Conservation (phyloP, 2,797 vertebrate species). For the Microctenopoma stevenorrisi region DNA sequence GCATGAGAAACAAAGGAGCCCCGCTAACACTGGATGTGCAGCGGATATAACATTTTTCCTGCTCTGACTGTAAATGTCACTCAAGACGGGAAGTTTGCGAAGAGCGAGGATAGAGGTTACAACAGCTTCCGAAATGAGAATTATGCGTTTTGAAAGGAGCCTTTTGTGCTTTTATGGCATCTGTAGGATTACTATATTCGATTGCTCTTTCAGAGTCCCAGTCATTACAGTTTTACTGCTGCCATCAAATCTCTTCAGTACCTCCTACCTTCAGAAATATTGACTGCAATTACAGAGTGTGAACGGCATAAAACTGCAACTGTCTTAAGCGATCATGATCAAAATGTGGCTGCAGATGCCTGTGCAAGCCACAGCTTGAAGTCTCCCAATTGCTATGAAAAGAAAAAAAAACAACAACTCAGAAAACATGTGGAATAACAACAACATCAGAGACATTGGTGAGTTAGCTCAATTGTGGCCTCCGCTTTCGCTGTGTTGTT, state of each 20-base stretch:
- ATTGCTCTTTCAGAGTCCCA: slow-evolving; percentile 55
- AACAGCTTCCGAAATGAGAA: slow-evolving; percentile 52
- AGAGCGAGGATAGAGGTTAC: slow-evolving; percentile 45
- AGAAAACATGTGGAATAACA: slow-evolving; percentile 8
- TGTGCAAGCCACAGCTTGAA: slow-evolving; percentile 47
- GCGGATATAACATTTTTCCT: slow-evolving; percentile 34
- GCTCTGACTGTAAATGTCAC: slow-evolving; percentile 54
- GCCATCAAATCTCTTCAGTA: slow-evolving; percentile 63
- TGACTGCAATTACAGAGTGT: slow-evolving; percentile 63
- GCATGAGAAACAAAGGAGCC: slow-evolving; percentile 41
- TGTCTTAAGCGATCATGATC: slow-evolving; percentile 59
- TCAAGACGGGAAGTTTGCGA: slow-evolving; percentile 26
- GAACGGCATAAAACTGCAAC: slow-evolving; percentile 53
- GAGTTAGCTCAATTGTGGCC: slow-evolving; percentile 33
- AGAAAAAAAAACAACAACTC: neutral
- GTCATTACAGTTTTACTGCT: slow-evolving; percentile 69
- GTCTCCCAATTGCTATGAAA: slow-evolving; percentile 33
- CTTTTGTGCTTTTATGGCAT: slow-evolving; percentile 62
- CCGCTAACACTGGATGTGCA: slow-evolving; percentile 28
- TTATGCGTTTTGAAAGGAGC: slow-evolving; percentile 53
- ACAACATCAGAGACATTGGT: slow-evolving; percentile 8
- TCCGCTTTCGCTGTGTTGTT: slow-evolving; percentile 52
- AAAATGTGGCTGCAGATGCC: slow-evolving; percentile 46
- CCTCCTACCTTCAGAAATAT: slow-evolving; percentile 66
- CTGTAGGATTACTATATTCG: slow-evolving; percentile 60